Evolutionary conservation across 2,113 vertebrate genomes (phyloP).

Genomic region (Pangasianodon hypophthalmus): DNA sequence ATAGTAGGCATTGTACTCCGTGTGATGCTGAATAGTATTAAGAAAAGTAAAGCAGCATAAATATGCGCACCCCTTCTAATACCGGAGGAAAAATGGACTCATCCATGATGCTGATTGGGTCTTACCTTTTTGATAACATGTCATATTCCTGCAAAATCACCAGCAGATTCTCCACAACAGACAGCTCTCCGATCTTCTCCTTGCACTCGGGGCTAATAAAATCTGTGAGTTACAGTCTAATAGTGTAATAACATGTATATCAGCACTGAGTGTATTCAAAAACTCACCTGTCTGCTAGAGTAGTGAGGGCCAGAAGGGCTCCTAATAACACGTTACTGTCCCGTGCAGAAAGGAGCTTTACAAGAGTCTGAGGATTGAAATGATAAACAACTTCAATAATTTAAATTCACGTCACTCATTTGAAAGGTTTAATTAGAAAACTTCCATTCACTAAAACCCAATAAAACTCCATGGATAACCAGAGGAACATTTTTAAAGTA

Average conservation of each 20-base stretch:
- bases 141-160: constrained; percentile 86
- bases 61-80: not conserved
- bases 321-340: constrained; percentile 84
- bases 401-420: not conserved
- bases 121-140: constrained; percentile 84
- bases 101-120: not conserved
- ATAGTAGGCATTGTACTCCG: no score
- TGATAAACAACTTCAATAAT: not conserved
- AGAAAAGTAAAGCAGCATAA: not conserved
- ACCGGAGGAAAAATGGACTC: not conserved
- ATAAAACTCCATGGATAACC: not conserved
- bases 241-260: not conserved
- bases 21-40: no score
- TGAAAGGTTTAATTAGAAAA: not conserved
- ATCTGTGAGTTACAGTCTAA: not conserved
- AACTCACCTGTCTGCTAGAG: constrained; percentile 82
- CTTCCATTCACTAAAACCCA: not conserved
- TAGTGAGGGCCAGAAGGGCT: constrained; percentile 80
- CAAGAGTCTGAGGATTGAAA: constrained; percentile 74
- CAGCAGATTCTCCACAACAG: constrained; percentile 81
- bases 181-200: constrained; percentile 82
- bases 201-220: constrained; percentile 78
- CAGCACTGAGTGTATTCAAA: not conserved
- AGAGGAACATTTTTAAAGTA: not conserved
- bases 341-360: constrained; percentile 79